A percentile compares a stretch with the other conserved stretches of the same genome.
Evolutionary conservation across 2,113 vertebrate species (phyloP).

Genomic region (Globicephala melas): DNA sequence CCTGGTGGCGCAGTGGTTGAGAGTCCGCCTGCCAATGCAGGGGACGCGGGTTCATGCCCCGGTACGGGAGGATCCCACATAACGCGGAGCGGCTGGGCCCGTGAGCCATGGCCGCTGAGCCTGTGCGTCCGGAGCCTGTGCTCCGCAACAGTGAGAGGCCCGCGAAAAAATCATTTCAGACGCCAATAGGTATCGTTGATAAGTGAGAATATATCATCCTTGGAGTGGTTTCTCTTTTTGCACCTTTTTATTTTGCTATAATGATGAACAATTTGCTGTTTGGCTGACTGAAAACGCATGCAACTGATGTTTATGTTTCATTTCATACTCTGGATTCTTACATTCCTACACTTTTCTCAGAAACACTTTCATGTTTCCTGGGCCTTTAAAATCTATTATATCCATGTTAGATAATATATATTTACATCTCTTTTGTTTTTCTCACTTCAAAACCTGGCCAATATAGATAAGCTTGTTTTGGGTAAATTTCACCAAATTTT

Average conservation of each 20-base stretch:
- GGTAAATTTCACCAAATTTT: not conserved
- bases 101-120: too few relatives aligned
- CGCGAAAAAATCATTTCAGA: not conserved
- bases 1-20: too few relatives aligned
- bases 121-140: too few relatives aligned
- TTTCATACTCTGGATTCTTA: not conserved
- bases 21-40: too few relatives aligned
- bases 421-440: not conserved
- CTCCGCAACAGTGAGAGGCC: too few relatives aligned
- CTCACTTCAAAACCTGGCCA: not conserved
- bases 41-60: too few relatives aligned
- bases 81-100: too few relatives aligned
- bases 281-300: not conserved
- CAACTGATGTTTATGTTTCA: not conserved
- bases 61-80: too few relatives aligned
- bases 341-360: not conserved
- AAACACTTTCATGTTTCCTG: not conserved
- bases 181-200: not conserved
- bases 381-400: not conserved
- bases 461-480: not conserved
- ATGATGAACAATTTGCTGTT: not conserved
- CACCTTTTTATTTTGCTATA: not conserved
- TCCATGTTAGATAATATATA: not conserved
- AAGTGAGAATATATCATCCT: not conserved
- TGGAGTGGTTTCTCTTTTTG: not conserved